phyloP scores from a whole-genome alignment of 2,113 vertebrate species.

The Willisornis vidua region DNA sequence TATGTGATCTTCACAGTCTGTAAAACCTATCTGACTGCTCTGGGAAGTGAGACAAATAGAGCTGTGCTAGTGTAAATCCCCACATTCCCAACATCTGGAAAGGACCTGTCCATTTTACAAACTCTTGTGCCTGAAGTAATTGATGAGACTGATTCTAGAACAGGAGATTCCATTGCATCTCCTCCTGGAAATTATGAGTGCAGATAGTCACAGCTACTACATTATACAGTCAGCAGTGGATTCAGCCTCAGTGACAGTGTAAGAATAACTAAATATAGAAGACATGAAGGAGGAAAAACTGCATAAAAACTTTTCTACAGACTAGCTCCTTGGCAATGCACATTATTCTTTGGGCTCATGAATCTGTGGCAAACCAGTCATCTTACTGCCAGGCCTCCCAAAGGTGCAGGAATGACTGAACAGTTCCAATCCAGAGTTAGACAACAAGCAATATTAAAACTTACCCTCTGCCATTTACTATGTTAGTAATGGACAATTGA shows the following conservation, averaged over 20 bases:
- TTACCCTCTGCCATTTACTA: neutral
- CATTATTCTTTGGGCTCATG: neutral
- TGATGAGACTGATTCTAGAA: neutral
- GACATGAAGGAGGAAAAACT: neutral
- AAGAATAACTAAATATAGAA: neutral
- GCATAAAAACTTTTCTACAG: neutral
- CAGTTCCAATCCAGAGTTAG: neutral
- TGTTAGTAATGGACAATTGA: neutral
- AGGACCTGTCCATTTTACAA: neutral
- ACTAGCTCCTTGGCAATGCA: neutral
- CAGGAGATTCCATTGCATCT: neutral
- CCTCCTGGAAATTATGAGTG: neutral
- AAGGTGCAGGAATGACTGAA: neutral
- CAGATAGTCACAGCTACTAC: neutral
- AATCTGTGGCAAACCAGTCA: neutral
- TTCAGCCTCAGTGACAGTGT: neutral
- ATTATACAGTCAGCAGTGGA: neutral
- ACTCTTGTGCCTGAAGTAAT: neutral
- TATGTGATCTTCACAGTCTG: neutral
- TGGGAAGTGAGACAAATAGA: neutral
- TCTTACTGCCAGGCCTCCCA: neutral
- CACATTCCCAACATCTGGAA: neutral
- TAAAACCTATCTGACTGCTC: neutral
- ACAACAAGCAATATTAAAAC: conserved; percentile 12
- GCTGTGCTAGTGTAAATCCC: neutral